These are phyloP conservation scores for Heliconius congener DNA, from an alignment of 1,140 invertebrate species.

Conservation along the genomic window DNA sequence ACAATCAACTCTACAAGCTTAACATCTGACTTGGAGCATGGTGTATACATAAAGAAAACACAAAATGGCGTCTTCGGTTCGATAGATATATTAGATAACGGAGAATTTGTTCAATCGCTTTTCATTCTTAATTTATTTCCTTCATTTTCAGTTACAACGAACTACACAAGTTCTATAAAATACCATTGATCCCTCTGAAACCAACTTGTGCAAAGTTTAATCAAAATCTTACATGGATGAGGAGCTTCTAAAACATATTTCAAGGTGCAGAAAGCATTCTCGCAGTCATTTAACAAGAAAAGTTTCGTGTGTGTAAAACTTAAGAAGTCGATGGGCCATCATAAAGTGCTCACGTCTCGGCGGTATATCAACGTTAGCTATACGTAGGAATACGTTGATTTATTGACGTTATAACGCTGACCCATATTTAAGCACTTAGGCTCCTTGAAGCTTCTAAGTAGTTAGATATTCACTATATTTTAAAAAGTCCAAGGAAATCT, in stretches of 20 bases:
- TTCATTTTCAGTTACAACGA: not conserved
- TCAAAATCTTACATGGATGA: constrained; percentile 25
- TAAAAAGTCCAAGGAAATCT: not conserved
- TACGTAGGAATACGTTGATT: constrained; percentile 26
- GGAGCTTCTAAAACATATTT: constrained; percentile 25
- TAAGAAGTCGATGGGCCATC: constrained; percentile 22
- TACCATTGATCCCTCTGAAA: constrained; percentile 14
- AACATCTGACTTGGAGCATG: not conserved
- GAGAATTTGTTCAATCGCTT: not conserved
- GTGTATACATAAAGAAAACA: no score
- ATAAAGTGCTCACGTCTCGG: constrained; percentile 49
- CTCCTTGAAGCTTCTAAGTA: constrained; percentile 13
- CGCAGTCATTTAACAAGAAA: constrained; percentile 32
- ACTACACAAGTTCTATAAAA: not conserved
- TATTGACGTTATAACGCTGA: constrained; percentile 33
- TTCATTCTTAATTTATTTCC: not conserved
- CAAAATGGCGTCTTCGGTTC: no score
- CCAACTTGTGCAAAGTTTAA: constrained; percentile 14
- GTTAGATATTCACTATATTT: not conserved
- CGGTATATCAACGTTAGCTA: constrained; percentile 45
- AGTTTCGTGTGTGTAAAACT: constrained; percentile 41
- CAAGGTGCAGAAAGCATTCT: constrained; percentile 23
- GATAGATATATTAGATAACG: not conserved
- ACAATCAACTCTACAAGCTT: not conserved
- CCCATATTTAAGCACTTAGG: constrained; percentile 49